These are phyloP conservation scores for Agriopis marginaria DNA, from an alignment of 2,888 invertebrate species.

Conservation along the genomic window DNA sequence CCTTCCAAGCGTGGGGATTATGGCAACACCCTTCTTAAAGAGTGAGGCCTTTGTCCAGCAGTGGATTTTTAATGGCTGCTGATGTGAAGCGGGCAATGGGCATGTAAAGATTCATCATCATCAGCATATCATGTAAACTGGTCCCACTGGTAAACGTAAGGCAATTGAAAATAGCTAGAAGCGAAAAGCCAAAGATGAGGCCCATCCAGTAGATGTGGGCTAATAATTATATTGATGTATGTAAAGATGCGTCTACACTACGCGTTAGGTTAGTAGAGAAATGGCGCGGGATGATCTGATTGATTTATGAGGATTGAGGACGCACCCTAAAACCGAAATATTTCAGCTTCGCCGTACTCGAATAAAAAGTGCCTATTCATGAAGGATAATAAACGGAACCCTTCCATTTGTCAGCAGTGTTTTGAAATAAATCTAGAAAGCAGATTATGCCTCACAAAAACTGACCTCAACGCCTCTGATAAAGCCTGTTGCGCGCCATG, in stretches of 20 bases:
- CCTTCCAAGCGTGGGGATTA: no score
- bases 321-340: background rate
- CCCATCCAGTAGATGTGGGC: no score
- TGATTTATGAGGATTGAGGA: conserved; percentile 7
- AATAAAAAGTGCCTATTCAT: conserved; percentile 16
- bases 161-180: background rate
- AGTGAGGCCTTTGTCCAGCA: no score
- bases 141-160: background rate
- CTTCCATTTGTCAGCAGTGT: conserved; percentile 12
- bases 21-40: no score
- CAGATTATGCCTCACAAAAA: conserved; percentile 9
- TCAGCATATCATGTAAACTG: no score
- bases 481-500: background rate
- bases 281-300: background rate
- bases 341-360: background rate
- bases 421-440: background rate
- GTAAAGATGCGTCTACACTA: no score
- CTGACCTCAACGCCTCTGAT: background rate
- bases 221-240: no score
- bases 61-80: no score
- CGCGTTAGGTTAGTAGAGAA: background rate
- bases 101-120: no score
- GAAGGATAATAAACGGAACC: background rate
- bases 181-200: background rate
- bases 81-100: no score